phyloP scores from a whole-genome alignment of 2,888 invertebrate species.

The Tuberolachnus salignus region DNA sequence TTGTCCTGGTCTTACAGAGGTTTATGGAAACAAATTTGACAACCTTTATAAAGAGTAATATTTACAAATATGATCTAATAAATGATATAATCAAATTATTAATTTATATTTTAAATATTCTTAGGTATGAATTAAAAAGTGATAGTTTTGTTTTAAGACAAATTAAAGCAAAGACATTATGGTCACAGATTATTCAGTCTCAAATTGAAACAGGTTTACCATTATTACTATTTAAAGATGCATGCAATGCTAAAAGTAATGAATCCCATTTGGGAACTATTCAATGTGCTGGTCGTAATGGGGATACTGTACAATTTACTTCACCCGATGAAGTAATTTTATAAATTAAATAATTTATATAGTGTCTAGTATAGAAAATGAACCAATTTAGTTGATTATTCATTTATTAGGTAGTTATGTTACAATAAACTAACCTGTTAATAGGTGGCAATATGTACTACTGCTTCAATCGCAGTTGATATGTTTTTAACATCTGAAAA shows the following conservation, averaged over 20 bases:
- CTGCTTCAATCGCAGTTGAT: conserved; percentile 95
- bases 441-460: conserved; percentile 90
- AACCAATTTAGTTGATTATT: not conserved
- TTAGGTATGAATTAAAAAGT: conserved; percentile 37
- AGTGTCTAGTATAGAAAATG: not conserved
- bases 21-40: conserved; percentile 95
- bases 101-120: conserved; percentile 4
- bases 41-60: conserved; percentile 75
- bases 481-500: conserved; percentile 84
- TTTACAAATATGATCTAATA: conserved; percentile 1
- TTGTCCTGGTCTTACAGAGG: conserved; percentile 86
- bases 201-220: conserved; percentile 98
- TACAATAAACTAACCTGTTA: conserved; percentile 48
- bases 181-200: conserved; percentile 91
- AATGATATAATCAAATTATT: not conserved
- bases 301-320: conserved; percentile 96
- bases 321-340: conserved; percentile 78
- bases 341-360: not conserved
- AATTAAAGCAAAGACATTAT: conserved; percentile 83
- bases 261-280: conserved; percentile 98
- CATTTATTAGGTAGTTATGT: not conserved
- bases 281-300: conserved; percentile 96
- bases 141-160: conserved; percentile 62
- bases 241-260: conserved; percentile 95
- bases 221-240: conserved; percentile 95